Conservation (phyloP, 92 coral and sea anemone species). For the Phymanthus crucifer region DNA sequence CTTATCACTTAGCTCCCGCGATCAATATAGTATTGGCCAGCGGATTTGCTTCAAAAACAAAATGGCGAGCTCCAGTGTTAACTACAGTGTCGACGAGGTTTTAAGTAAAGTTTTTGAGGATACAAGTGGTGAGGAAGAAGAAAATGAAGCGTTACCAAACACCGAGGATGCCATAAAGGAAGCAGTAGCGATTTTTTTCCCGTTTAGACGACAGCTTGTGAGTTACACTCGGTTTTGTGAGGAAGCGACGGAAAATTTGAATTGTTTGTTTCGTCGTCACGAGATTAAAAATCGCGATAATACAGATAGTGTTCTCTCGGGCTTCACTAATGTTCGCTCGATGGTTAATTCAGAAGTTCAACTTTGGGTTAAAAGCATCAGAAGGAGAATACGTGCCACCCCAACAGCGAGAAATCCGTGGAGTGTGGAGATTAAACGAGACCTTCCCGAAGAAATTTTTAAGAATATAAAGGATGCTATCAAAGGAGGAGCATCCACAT, state of each 20-base stretch:
- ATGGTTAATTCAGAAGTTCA: constrained; percentile 42
- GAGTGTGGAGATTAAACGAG: constrained; percentile 53
- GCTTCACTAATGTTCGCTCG: constrained; percentile 38
- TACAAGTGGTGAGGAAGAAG: constrained; percentile 1
- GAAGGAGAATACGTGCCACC: constrained; percentile 39
- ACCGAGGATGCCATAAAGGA: constrained; percentile 20
- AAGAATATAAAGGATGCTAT: constrained; percentile 24
- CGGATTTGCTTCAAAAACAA: constrained; percentile 28
- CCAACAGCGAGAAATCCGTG: constrained; percentile 54
- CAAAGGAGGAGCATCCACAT: constrained; percentile 36
- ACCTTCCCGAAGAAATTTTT: constrained; percentile 52
- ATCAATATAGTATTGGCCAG: constrained; percentile 15
- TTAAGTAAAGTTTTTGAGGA: constrained; percentile 19
- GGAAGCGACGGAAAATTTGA: constrained; percentile 22
- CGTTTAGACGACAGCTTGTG: constrained; percentile 18
- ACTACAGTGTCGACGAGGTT: constrained; percentile 15
- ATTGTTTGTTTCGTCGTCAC: constrained; percentile 30
- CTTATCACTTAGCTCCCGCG: constrained; percentile 28
- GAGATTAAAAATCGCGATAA: constrained; percentile 13
- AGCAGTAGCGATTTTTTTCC: constrained; percentile 24
- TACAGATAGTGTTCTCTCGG: constrained; percentile 34
- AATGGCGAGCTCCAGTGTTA: constrained; percentile 13
- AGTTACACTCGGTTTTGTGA: constrained; percentile 36
- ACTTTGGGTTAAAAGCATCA: constrained; percentile 43
- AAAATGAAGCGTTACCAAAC: background rate